Conservation (phyloP, 2,888 invertebrate species). For the Gibbula magus region DNA sequence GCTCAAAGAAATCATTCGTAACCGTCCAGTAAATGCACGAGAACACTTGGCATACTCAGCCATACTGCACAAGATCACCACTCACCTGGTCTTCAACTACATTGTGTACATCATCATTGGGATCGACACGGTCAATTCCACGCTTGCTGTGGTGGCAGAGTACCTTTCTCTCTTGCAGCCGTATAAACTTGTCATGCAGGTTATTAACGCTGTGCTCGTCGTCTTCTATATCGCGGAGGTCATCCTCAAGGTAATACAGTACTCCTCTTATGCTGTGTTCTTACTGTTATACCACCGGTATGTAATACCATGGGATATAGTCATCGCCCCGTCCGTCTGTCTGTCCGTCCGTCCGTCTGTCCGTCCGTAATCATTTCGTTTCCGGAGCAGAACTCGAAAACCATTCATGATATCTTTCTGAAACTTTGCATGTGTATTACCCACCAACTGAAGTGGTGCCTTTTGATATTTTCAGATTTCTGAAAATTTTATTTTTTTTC, state of each 20-base stretch:
- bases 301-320: too few species aligned
- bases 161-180: slow-evolving; percentile 41
- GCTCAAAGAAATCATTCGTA: slow-evolving; percentile 45
- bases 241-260: slow-evolving; percentile 53
- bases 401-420: too few species aligned
- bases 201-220: slow-evolving; percentile 58
- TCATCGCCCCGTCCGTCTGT: too few species aligned
- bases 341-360: too few species aligned
- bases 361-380: too few species aligned
- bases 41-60: slow-evolving; percentile 33
- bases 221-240: slow-evolving; percentile 61
- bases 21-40: slow-evolving; percentile 33
- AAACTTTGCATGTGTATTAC: too few species aligned
- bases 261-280: not conserved
- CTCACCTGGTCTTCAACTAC: slow-evolving; percentile 50
- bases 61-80: slow-evolving; percentile 36
- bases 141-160: slow-evolving; percentile 49
- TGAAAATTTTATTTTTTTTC: too few species aligned
- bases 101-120: slow-evolving; percentile 53
- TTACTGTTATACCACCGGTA: not conserved
- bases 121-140: slow-evolving; percentile 56
- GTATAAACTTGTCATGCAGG: slow-evolving; percentile 44
- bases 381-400: too few species aligned
- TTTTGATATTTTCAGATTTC: too few species aligned
- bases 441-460: too few species aligned